Base-by-base conservation (phyloP, 2,888 invertebrate genomes). In the Tetranychus piercei region DNA sequence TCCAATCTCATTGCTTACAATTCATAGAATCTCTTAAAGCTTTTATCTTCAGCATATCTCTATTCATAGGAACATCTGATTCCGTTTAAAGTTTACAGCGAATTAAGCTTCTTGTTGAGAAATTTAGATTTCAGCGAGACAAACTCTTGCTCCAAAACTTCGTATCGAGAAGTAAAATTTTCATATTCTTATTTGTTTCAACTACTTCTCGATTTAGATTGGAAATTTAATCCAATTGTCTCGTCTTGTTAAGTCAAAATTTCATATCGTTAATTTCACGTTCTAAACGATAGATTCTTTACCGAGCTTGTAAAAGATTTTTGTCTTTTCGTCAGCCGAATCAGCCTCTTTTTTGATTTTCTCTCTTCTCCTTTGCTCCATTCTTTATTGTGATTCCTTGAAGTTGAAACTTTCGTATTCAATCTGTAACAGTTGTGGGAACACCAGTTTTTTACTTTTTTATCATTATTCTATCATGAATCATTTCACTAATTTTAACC, bases 121-220 rank as follows among this genome's bases (percentile, higher is more conserved):
- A 91, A 83, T 81, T 90, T 88, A 7, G 90, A 89, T 83, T 91
- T 91, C 77, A 89, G 88, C 0, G 90, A 87, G 0, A 91, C 89
- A 79, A 90, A 90, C 80, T 92, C 91, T 81, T 92, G 91, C 81
- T 90, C 89, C 65, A 93, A 82, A 77, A 89, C 86, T 82, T 91
- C 92, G 83, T 91, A 91, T 82, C 90, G 91, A 22, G 87, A 86
- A 45, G 90, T 91, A 74, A 93, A 84, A 79, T 90, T 90, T 72
- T 89, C 88, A 81, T 89, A 89, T 78, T 90, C 89, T 78, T 88
- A 87, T 77, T 87, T 87, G 89, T 89, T 73, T 85, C 86, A 23
- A 85, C 85, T 66, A 91, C 81, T 44, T 88, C 86, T 79, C 86
- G 85, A 81, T 90, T 89, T 75, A 90, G 81, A 79, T 87, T 89